Evolutionary conservation across 2,113 vertebrate genomes (phyloP), one percentile per base, ranked within the genome.

Genomic region (Lontra canadensis): DNA sequence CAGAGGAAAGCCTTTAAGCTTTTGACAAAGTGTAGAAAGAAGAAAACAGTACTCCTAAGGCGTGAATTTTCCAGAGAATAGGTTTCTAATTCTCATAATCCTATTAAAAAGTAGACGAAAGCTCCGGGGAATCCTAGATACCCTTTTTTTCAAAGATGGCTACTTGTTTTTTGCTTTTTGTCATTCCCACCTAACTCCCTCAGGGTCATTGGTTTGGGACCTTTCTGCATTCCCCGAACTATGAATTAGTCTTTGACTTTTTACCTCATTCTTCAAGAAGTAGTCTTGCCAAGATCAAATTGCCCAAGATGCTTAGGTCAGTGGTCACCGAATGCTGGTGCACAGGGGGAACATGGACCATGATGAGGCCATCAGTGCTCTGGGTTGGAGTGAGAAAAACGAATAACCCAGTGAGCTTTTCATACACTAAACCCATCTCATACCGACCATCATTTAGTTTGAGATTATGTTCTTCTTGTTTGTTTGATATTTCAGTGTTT

Each of bases 231-330:
- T n/a, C 39, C 18, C 14, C 78, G 71, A 92, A 65, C 52, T 52
- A 78, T 63, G 67, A 81, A 71, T 84, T 82, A 31, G 63, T 90
- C 80, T 92, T 96, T 81, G 93, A 88, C 29, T 13, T 63, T 69
- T 69, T 81, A 21, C 59, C 29, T 34, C 11, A 47, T 94, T 84
- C 15, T 84, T 92, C 90, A 94, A 88, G 14, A 87, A 81, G 15
- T 36, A 94, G 29, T 36, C 17, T 82, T 95, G 85, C 9, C 57
- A 90, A 93, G 69, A 96, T 84, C 34, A 95, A 96, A 84, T 94
- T 96, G 57, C 39, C 49, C 20, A 73, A 81, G 49, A 78, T 71
- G 47, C 84, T 91, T 47, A 94, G 94, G 93, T 96, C 84, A 94
- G 29, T 25, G 12, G 63, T 93, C 78, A 94, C 18, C 1, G 39